Evolutionary conservation across 2,797 vertebrate species (phyloP).

Genomic region (Octomys mimax): DNA sequence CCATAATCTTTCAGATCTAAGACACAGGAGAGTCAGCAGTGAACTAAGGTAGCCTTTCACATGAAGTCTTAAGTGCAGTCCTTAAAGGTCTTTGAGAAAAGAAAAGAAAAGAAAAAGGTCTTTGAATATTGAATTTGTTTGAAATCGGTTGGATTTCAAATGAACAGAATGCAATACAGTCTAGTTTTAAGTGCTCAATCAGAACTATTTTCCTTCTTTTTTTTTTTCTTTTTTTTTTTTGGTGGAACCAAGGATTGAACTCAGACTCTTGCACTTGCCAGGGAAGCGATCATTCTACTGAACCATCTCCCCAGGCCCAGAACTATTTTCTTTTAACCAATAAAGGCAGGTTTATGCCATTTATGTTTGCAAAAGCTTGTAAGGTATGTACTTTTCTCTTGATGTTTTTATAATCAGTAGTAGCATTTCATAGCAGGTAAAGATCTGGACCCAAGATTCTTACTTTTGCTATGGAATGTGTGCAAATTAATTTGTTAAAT

Average conservation of each 20-base stretch:
- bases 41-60: conserved; percentile 22
- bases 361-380: conserved; percentile 20
- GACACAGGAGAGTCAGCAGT: neutral
- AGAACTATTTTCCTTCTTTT: neutral
- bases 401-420: neutral
- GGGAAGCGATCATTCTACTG: too few relatives aligned
- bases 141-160: conserved; percentile 45
- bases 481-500: conserved; percentile 15
- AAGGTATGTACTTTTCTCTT: neutral
- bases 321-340: neutral
- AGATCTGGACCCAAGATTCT: neutral
- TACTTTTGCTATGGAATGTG: neutral
- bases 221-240: too few relatives aligned
- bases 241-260: too few relatives aligned
- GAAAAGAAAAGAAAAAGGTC: neutral
- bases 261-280: too few relatives aligned
- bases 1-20: neutral
- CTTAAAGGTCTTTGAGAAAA: conserved; percentile 11
- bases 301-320: neutral
- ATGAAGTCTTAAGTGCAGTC: neutral
- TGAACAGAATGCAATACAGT: neutral
- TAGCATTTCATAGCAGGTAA: neutral
- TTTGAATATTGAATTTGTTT: conserved; percentile 27
- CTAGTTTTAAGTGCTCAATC: neutral
- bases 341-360: neutral